A percentile compares a stretch with the other conserved stretches of the same genome.
Evolutionary conservation across 2,797 vertebrate species (phyloP).

Genomic region (Pseudochaenichthys georgianus): DNA sequence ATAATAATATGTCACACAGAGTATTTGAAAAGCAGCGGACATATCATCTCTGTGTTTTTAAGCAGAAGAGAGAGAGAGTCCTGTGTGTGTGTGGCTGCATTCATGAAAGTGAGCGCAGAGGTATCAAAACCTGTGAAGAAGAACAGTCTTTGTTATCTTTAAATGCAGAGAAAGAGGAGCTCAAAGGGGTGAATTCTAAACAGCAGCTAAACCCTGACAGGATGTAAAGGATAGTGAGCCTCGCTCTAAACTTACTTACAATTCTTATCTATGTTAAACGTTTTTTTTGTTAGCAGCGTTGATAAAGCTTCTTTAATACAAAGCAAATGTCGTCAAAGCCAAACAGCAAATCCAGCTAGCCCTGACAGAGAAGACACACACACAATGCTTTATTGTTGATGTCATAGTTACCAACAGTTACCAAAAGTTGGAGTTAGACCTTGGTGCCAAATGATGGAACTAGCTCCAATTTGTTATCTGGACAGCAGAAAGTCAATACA

Average conservation of each 20-base stretch:
- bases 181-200: constrained; percentile 29
- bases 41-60: constrained; percentile 29
- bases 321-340: background rate
- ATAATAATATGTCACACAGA: constrained; percentile 22
- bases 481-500: too few species aligned
- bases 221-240: constrained; percentile 26
- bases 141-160: constrained; percentile 32
- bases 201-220: constrained; percentile 31
- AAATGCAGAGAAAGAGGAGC: constrained; percentile 26
- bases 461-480: too few species aligned
- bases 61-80: background rate
- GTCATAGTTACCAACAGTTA: background rate
- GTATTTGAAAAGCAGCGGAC: constrained; percentile 17
- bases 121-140: constrained; percentile 7
- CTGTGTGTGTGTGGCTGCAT: background rate
- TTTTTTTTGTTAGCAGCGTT: background rate
- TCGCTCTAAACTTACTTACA: constrained; percentile 1
- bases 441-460: too few species aligned
- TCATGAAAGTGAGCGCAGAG: constrained; percentile 14
- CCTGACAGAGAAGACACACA: background rate
- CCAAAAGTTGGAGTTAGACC: too few species aligned
- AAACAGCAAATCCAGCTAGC: background rate
- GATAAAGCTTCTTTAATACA: background rate
- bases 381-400: background rate
- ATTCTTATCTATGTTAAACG: constrained; percentile 10